These are phyloP conservation scores for Lagodon rhomboides DNA, from an alignment of 2,797 vertebrate genomes.

Conservation along the genomic window DNA sequence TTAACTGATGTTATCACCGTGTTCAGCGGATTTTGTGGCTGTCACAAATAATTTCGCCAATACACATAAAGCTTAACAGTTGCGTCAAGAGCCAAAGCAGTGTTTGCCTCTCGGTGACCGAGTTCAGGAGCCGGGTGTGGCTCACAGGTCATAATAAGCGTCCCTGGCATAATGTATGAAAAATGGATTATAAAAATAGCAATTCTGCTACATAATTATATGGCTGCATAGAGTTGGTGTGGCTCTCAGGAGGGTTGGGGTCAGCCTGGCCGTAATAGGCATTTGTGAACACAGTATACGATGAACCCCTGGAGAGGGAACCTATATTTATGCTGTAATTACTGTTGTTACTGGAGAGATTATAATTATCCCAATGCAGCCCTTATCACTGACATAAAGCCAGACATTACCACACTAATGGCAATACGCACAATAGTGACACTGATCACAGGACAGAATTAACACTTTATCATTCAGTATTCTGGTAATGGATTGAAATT, in stretches of 20 bases:
- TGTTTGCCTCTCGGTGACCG: neutral
- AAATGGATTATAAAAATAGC: conserved; percentile 59
- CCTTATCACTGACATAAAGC: conserved; percentile 22
- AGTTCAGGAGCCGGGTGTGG: conserved; percentile 10
- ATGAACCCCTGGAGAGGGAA: conserved; percentile 23
- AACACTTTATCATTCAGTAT: neutral
- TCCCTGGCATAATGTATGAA: conserved; percentile 19
- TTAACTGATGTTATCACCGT: conserved; percentile 15
- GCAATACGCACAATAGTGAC: conserved; percentile 1
- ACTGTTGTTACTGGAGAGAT: conserved; percentile 52
- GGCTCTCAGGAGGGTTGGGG: conserved; percentile 18
- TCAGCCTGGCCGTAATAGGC: conserved; percentile 23
- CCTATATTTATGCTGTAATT: conserved; percentile 66
- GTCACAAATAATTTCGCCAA: conserved; percentile 38
- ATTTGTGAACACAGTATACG: conserved; percentile 37
- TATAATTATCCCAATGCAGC: conserved; percentile 50
- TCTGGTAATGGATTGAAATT: neutral
- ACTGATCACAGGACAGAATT: neutral
- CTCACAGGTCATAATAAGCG: neutral
- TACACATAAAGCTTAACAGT: conserved; percentile 31
- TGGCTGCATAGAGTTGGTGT: neutral
- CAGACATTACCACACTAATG: conserved; percentile 40
- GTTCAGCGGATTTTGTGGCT: conserved; percentile 39
- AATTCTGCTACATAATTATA: conserved; percentile 46
- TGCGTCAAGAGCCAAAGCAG: neutral